Evolutionary conservation across 2,888 invertebrate genomes (phyloP).

Genomic region (Erebia epiphron): DNA sequence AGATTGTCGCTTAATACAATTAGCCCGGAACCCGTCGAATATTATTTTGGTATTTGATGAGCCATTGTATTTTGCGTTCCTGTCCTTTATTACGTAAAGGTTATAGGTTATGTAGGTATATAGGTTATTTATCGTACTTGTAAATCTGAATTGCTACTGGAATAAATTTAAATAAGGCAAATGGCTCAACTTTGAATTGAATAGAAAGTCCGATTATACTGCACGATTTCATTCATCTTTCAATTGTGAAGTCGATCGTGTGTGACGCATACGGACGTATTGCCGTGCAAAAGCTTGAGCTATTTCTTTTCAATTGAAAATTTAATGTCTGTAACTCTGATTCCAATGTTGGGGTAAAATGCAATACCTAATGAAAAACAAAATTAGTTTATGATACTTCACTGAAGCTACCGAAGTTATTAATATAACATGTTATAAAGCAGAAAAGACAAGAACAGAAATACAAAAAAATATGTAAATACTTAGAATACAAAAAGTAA

Average conservation of each 20-base stretch:
- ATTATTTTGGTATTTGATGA: background rate
- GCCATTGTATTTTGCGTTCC: background rate
- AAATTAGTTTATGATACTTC: background rate
- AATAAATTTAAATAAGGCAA: conserved; percentile 20
- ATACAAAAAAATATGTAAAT: too few species aligned
- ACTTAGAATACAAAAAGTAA: background rate
- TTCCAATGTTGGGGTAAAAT: conserved; percentile 42
- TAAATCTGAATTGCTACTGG: conserved; percentile 1
- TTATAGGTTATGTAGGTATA: too few species aligned
- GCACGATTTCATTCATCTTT: conserved; percentile 78
- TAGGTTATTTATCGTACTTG: background rate
- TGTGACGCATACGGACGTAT: conserved; percentile 78
- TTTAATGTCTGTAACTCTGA: conserved; percentile 72
- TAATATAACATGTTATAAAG: background rate
- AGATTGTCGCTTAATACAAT: too few species aligned
- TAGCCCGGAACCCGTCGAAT: too few species aligned
- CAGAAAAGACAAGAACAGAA: background rate
- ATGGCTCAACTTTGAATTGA: conserved; percentile 21
- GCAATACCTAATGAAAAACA: background rate
- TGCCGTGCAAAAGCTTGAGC: conserved; percentile 80
- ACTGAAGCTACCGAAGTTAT: background rate
- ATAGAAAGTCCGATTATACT: conserved; percentile 50
- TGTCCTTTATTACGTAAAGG: background rate
- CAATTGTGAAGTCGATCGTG: conserved; percentile 75
- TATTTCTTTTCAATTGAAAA: conserved; percentile 80